phyloP scores from a whole-genome alignment of 2,888 invertebrate species.

The Sepioteuthis lessoniana region DNA sequence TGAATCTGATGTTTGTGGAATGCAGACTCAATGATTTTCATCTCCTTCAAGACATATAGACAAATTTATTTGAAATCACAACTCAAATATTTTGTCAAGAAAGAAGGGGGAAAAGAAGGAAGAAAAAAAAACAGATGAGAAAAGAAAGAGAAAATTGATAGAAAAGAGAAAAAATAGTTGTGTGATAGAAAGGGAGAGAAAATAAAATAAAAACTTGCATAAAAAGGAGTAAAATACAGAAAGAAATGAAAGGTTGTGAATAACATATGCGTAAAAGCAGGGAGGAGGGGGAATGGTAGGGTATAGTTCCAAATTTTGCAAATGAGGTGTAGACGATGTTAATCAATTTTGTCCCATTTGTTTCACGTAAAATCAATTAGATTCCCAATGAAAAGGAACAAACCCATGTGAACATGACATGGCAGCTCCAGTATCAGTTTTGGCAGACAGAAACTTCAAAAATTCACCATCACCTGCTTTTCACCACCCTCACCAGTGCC shows the following conservation, averaged over 20 bases:
- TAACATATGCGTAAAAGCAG: neutral
- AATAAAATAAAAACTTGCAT: neutral
- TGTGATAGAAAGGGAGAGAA: neutral
- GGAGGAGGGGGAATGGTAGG: neutral
- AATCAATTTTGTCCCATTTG: conserved; percentile 33
- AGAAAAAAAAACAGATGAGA: neutral
- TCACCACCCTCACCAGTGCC: neutral
- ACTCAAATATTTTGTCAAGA: neutral
- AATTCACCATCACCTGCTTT: neutral
- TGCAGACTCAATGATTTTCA: no score
- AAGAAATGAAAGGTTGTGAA: neutral
- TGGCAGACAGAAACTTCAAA: conserved; percentile 33
- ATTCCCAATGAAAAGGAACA: conserved; percentile 21
- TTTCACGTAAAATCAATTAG: neutral
- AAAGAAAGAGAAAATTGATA: neutral
- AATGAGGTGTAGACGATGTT: conserved; percentile 33
- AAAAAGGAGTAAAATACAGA: neutral
- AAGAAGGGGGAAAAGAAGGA: neutral
- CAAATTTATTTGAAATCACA: no score
- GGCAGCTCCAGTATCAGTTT: neutral
- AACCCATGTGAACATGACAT: conserved; percentile 21
- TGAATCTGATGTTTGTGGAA: no score
- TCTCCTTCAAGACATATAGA: no score
- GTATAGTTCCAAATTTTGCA: neutral
- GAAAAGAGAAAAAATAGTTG: neutral